Conservation (phyloP, 2,888 invertebrate species). For the Agonopterix subpropinquella region DNA sequence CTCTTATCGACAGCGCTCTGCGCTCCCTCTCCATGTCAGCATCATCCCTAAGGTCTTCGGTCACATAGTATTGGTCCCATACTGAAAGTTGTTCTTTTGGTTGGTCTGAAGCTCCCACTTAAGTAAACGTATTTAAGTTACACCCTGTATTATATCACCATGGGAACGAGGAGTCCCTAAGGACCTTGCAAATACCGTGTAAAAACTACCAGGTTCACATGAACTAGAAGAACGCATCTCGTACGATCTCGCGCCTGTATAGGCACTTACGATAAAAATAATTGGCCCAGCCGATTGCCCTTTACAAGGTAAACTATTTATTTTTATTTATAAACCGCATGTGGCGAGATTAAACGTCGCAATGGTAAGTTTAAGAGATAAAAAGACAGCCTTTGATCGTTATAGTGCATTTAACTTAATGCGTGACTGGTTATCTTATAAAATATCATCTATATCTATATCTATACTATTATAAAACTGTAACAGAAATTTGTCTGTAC, state of each 20-base stretch:
- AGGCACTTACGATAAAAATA: constrained; percentile 31
- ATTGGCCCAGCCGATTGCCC: constrained; percentile 34
- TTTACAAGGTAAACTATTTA: constrained; percentile 32
- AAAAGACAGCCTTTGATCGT: constrained; percentile 25
- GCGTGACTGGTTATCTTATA: constrained; percentile 9
- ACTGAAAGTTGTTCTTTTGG: background rate
- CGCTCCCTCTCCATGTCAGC: too few species aligned
- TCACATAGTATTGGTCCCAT: too few species aligned
- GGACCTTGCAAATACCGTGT: constrained; percentile 64
- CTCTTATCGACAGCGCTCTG: too few species aligned
- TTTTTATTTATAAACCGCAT: constrained; percentile 31
- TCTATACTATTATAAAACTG: too few species aligned
- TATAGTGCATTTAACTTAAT: constrained; percentile 19
- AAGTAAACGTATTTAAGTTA: too few species aligned
- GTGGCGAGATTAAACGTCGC: constrained; percentile 28
- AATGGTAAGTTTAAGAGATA: constrained; percentile 14
- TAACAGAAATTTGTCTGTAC: too few species aligned
- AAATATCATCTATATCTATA: too few species aligned
- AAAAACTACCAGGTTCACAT: constrained; percentile 55
- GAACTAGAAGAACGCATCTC: constrained; percentile 15
- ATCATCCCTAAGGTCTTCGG: too few species aligned
- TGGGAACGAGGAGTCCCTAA: constrained; percentile 28
- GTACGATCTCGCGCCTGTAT: constrained; percentile 9
- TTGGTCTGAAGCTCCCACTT: background rate
- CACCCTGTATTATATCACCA: background rate